Percentiles rank a stretch among this genome's conserved stretches.
Conservation (phyloP, 2,888 invertebrate species). For the Eupithecia insigniata region DNA sequence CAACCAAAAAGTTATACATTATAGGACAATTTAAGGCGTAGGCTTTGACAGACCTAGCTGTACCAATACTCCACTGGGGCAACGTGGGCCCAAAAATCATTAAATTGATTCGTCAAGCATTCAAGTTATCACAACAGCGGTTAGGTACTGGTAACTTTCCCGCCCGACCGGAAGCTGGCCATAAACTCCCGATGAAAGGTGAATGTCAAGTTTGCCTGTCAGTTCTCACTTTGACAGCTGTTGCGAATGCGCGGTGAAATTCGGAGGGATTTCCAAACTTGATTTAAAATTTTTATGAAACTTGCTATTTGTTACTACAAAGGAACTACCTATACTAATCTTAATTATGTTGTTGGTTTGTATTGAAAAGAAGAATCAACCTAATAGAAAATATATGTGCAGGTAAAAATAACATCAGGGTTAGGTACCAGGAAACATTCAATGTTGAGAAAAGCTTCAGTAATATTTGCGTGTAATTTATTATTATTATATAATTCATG, state of each 20-base stretch:
- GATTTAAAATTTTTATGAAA: background rate
- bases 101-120: slow-evolving; percentile 45
- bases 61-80: slow-evolving; percentile 1
- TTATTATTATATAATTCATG: slow-evolving; percentile 17
- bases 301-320: background rate
- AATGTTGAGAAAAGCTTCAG: background rate
- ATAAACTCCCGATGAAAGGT: slow-evolving; percentile 69
- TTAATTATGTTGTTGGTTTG: background rate
- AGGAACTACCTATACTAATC: background rate
- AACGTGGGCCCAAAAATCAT: slow-evolving; percentile 41
- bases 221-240: slow-evolving; percentile 32
- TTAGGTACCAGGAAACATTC: background rate
- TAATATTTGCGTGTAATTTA: slow-evolving; percentile 1
- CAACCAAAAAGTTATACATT: no score
- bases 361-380: background rate
- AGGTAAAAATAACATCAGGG: background rate
- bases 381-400: background rate
- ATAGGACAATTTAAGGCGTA: background rate
- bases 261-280: slow-evolving; percentile 10
- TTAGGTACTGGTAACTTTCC: slow-evolving; percentile 62
- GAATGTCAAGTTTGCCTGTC: slow-evolving; percentile 75
- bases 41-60: background rate
- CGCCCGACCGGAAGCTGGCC: slow-evolving; percentile 67
- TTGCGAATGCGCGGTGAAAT: slow-evolving; percentile 22
- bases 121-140: slow-evolving; percentile 1